phyloP scores from a whole-genome alignment of 2,888 invertebrate species.

The Nipponacmea schrenckii region DNA sequence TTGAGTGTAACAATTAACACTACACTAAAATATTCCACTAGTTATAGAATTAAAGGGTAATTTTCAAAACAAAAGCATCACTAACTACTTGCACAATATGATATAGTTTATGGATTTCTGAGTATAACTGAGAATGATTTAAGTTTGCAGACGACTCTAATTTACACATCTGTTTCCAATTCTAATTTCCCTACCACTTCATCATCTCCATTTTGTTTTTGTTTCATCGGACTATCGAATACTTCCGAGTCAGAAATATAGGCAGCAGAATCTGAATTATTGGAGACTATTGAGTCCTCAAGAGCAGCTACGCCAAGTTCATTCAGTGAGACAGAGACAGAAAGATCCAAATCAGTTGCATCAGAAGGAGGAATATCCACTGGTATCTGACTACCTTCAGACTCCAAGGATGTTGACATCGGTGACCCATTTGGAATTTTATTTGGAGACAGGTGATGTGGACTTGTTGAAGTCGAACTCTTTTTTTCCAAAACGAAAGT shows the following conservation, averaged over 20 bases:
- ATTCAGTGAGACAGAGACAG: slow-evolving; percentile 2
- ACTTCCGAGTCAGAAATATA: neutral
- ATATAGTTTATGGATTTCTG: too few relatives aligned
- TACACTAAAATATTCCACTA: too few relatives aligned
- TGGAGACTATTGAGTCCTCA: neutral
- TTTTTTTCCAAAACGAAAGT: slow-evolving; percentile 45
- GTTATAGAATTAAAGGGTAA: too few relatives aligned
- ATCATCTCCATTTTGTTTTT: neutral
- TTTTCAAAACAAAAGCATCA: too few relatives aligned
- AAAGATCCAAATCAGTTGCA: neutral
- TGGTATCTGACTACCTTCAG: neutral
- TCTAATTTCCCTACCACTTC: neutral
- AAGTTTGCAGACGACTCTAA: neutral
- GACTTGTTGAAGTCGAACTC: slow-evolving; percentile 7
- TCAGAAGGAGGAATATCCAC: neutral
- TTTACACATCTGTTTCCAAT: neutral
- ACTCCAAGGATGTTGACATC: neutral
- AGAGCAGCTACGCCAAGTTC: neutral
- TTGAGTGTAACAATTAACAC: too few relatives aligned
- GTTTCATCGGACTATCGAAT: neutral
- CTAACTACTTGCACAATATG: too few relatives aligned
- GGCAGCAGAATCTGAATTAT: neutral
- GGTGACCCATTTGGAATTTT: neutral
- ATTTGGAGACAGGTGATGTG: neutral
- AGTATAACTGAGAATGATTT: too few relatives aligned